Evolutionary conservation across 1,140 invertebrate species (phyloP).

Genomic region (Lysiphlebus fabarum): DNA sequence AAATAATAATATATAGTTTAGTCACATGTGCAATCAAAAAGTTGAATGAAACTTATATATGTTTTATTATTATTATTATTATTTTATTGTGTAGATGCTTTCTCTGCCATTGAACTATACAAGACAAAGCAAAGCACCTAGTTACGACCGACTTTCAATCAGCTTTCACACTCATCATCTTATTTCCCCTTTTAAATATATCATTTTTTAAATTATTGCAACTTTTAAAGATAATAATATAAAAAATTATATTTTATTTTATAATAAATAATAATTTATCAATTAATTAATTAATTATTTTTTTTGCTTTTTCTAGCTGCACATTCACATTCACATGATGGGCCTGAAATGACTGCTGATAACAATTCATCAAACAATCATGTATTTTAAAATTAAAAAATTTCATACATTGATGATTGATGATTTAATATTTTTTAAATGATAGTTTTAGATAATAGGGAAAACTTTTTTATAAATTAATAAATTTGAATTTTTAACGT

Average conservation of each 20-base stretch:
- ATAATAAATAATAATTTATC: neutral
- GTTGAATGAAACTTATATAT: neutral
- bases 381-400: too few relatives aligned
- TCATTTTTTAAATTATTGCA: neutral
- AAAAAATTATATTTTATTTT: neutral
- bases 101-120: constrained; percentile 37
- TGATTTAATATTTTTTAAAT: too few relatives aligned
- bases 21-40: neutral
- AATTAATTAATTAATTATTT: constrained; percentile 11
- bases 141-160: constrained; percentile 44
- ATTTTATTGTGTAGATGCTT: constrained; percentile 27
- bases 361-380: too few relatives aligned
- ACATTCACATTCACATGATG: constrained; percentile 41
- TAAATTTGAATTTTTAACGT: too few relatives aligned
- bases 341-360: too few relatives aligned
- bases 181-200: constrained; percentile 1
- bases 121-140: constrained; percentile 29
- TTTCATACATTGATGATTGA: too few relatives aligned
- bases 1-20: too few relatives aligned
- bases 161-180: constrained; percentile 35
- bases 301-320: constrained; percentile 41
- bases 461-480: too few relatives aligned
- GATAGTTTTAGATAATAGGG: too few relatives aligned
- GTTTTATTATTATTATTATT: neutral
- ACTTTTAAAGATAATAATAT: neutral